Conservation (phyloP, 2,888 invertebrate species). For the Nudaria mundana region DNA sequence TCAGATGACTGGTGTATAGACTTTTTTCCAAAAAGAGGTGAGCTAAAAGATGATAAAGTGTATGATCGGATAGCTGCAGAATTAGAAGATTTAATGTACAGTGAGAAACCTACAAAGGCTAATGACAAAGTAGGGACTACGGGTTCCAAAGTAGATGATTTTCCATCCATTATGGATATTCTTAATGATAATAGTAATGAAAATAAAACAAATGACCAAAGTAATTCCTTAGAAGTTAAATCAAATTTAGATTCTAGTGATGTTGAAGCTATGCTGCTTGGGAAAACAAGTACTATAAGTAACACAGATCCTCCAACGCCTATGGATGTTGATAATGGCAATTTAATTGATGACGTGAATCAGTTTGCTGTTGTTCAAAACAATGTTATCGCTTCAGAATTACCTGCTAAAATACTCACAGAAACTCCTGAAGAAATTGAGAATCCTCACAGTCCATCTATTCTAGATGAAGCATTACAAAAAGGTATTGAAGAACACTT, state of each 20-base stretch:
- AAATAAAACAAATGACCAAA: slow-evolving; percentile 43
- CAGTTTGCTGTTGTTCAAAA: slow-evolving; percentile 39
- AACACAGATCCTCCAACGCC: slow-evolving; percentile 37
- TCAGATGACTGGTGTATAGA: slow-evolving; percentile 71
- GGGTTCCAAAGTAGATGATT: slow-evolving; percentile 58
- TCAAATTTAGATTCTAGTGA: slow-evolving; percentile 64
- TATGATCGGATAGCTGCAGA: slow-evolving; percentile 77
- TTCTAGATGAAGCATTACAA: slow-evolving; percentile 62
- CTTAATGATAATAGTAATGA: slow-evolving; percentile 57
- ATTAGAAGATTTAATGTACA: slow-evolving; percentile 73
- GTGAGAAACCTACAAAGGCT: slow-evolving; percentile 51
- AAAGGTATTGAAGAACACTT: slow-evolving; percentile 64
- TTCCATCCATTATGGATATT: slow-evolving; percentile 77
- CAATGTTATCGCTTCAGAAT: slow-evolving; percentile 19
- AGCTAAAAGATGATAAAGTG: slow-evolving; percentile 71
- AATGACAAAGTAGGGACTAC: slow-evolving; percentile 50
- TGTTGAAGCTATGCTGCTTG: slow-evolving; percentile 73
- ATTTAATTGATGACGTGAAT: slow-evolving; percentile 49
- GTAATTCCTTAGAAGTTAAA: slow-evolving; percentile 47
- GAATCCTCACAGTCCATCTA: slow-evolving; percentile 66
- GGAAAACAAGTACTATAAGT: slow-evolving; percentile 42
- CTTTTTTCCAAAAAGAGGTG: slow-evolving; percentile 65
- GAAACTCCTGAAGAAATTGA: slow-evolving; percentile 39
- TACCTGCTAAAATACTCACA: slow-evolving; percentile 23
- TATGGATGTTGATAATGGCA: slow-evolving; percentile 58